phyloP scores from a whole-genome alignment of 2,797 vertebrate species.

The Eptatretus atami region DNA sequence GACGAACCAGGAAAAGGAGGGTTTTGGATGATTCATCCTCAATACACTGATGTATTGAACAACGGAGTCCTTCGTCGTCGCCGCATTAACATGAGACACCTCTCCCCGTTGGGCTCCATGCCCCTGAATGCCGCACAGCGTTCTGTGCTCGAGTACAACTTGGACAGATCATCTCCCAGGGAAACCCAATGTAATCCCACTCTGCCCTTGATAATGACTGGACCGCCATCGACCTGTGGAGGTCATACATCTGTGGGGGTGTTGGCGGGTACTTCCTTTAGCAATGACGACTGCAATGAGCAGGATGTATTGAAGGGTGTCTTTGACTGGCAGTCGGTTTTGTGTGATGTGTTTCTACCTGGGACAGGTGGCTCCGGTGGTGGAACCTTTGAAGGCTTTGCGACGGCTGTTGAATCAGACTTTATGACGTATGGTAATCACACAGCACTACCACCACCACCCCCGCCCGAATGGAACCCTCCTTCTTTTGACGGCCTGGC shows the following conservation, averaged over 20 bases:
- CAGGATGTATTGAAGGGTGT: constrained; percentile 49
- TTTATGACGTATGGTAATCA: constrained; percentile 17
- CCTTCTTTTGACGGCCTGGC: constrained; percentile 16
- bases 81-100: constrained; percentile 37
- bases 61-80: constrained; percentile 49
- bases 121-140: constrained; percentile 8
- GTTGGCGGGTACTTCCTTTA: constrained; percentile 15
- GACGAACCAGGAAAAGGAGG: constrained; percentile 74
- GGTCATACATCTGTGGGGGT: too few relatives aligned
- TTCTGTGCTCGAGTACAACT: neutral
- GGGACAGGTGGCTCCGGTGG: constrained; percentile 20
- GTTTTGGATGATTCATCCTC: constrained; percentile 82
- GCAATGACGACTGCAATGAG: neutral
- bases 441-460: constrained; percentile 9
- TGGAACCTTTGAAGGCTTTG: constrained; percentile 24
- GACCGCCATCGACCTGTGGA: neutral
- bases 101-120: constrained; percentile 15
- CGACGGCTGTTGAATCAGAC: constrained; percentile 24
- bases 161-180: constrained; percentile 13
- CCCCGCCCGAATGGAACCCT: constrained; percentile 17
- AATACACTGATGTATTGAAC: constrained; percentile 48
- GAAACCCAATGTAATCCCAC: constrained; percentile 16
- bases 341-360: constrained; percentile 11
- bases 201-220: neutral
- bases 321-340: constrained; percentile 76